Evolutionary conservation across 2,113 vertebrate genomes (phyloP).

Genomic region (Calypte anna): DNA sequence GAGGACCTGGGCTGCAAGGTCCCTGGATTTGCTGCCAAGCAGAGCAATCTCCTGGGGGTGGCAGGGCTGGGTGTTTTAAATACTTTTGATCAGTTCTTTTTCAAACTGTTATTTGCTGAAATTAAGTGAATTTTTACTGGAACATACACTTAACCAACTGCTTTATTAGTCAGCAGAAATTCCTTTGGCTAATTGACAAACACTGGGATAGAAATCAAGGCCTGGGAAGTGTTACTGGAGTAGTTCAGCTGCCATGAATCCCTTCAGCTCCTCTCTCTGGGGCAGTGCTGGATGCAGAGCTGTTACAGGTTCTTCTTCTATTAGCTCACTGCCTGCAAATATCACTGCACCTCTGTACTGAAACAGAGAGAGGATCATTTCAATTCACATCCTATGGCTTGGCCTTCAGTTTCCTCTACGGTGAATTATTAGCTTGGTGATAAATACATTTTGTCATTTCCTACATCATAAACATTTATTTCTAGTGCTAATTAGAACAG

Average conservation of each 20-base stretch:
- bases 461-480: conserved; percentile 53
- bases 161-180: conserved; percentile 51
- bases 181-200: conserved; percentile 56
- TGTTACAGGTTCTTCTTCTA: not conserved
- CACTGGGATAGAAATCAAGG: conserved; percentile 21
- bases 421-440: conserved; percentile 39
- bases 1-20: not conserved
- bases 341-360: accelerated
- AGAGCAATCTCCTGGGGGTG: not conserved
- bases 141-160: conserved; percentile 46
- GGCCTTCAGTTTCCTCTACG: not conserved
- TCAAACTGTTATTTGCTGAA: conserved; percentile 27
- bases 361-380: not conserved
- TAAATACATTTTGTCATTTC: conserved; percentile 52
- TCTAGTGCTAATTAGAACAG: conserved; percentile 49
- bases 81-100: conserved; percentile 9
- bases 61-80: not conserved
- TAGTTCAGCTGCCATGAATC: not conserved
- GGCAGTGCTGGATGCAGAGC: not conserved
- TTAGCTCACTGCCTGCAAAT: not conserved
- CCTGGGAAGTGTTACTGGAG: not conserved
- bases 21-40: not conserved
- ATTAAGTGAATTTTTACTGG: conserved; percentile 65
- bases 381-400: not conserved
- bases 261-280: not conserved